These are phyloP conservation scores for Amblyraja radiata DNA, from an alignment of 2,797 vertebrate species.

Conservation along the genomic window DNA sequence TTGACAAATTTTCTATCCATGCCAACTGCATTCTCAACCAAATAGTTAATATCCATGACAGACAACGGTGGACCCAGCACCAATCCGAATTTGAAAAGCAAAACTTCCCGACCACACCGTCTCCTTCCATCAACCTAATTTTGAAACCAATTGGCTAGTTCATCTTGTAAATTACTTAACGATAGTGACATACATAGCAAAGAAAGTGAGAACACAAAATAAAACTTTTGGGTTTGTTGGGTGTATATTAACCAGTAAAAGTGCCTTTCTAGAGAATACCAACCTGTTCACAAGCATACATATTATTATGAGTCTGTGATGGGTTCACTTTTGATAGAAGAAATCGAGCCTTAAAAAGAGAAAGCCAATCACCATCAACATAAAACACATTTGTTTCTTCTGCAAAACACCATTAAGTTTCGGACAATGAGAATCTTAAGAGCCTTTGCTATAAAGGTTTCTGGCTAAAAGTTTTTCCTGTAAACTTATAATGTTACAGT, in stretches of 20 bases:
- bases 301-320: constrained; percentile 96
- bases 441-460: not conserved
- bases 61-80: too few species aligned
- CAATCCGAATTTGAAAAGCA: too few species aligned
- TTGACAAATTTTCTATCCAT: too few species aligned
- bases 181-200: not conserved
- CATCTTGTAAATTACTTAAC: not conserved
- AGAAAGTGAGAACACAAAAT: not conserved
- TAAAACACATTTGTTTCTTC: not conserved
- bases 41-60: too few species aligned
- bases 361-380: not conserved
- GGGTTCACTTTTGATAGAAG: constrained; percentile 97
- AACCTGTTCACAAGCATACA: constrained; percentile 93
- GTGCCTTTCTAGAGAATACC: constrained; percentile 42
- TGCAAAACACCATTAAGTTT: not conserved
- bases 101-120: too few species aligned
- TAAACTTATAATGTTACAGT: not conserved
- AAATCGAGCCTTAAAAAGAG: constrained; percentile 75
- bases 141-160: too few species aligned
- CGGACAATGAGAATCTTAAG: not conserved
- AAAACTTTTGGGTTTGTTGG: not conserved
- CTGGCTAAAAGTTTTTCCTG: not conserved
- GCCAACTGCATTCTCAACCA: too few species aligned
- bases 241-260: not conserved
- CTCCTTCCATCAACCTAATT: too few species aligned